Conservation (phyloP, 2,797 vertebrate genomes). For the Amazona finschi region DNA sequence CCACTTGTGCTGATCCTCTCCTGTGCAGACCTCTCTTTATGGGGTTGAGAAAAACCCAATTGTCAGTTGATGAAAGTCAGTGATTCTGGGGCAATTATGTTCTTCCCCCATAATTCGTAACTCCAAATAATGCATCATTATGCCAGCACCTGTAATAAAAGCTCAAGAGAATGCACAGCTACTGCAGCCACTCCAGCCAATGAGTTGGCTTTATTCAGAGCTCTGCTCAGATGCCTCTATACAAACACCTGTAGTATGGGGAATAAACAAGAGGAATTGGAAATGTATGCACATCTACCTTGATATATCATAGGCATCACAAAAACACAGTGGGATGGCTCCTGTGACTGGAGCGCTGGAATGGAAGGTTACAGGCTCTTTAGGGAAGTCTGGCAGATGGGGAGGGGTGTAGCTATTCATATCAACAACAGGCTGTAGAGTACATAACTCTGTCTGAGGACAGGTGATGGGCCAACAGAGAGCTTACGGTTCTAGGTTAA, state of each 20-base stretch:
- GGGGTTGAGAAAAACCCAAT: neutral
- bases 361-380: neutral
- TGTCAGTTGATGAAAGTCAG: neutral
- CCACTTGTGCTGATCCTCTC: neutral
- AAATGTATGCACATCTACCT: neutral
- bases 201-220: neutral
- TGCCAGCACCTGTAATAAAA: neutral
- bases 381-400: neutral
- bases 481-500: neutral
- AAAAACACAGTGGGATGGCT: neutral
- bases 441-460: neutral
- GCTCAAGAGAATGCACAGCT: neutral
- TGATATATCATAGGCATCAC: neutral
- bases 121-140: neutral
- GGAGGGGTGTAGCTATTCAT: neutral
- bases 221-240: neutral
- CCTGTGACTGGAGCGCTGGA: neutral
- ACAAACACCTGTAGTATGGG: neutral
- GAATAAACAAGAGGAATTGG: neutral
- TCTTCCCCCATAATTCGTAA: neutral
- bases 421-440: neutral
- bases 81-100: neutral
- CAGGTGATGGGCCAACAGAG: neutral
- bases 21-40: neutral
- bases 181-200: neutral